These are phyloP conservation scores for Passerina amoena DNA, from an alignment of 2,113 vertebrate species.

Conservation along the genomic window DNA sequence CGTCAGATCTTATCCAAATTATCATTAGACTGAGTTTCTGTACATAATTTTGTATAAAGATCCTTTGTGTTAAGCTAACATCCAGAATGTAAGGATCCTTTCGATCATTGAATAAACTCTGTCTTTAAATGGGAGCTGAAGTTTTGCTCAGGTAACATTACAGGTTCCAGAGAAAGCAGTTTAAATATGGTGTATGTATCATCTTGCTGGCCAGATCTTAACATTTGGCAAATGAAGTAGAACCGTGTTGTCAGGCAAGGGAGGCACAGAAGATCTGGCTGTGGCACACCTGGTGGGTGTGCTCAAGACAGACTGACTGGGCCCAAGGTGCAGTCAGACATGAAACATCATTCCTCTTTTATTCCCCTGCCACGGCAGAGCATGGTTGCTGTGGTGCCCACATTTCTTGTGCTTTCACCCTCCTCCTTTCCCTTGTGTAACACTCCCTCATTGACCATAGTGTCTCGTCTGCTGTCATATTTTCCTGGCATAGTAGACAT, in stretches of 20 bases:
- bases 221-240: neutral
- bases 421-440: neutral
- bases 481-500: neutral
- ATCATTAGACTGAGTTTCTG: neutral
- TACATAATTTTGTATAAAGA: neutral
- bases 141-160: neutral
- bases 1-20: neutral
- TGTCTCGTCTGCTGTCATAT: neutral
- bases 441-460: neutral
- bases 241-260: neutral
- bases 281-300: neutral
- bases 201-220: neutral
- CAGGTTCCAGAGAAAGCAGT: neutral
- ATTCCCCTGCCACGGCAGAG: neutral
- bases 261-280: neutral
- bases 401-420: accelerated
- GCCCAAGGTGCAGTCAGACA: neutral
- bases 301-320: neutral
- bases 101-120: neutral
- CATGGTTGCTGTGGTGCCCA: neutral
- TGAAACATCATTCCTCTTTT: neutral
- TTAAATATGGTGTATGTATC: neutral
- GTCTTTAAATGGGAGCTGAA: neutral
- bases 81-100: neutral
- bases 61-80: neutral